Percentiles rank a stretch among this genome's conserved stretches.
These are phyloP conservation scores for Ernsta delagoae DNA, from an alignment of 2,888 invertebrate species.

Conservation along the genomic window DNA sequence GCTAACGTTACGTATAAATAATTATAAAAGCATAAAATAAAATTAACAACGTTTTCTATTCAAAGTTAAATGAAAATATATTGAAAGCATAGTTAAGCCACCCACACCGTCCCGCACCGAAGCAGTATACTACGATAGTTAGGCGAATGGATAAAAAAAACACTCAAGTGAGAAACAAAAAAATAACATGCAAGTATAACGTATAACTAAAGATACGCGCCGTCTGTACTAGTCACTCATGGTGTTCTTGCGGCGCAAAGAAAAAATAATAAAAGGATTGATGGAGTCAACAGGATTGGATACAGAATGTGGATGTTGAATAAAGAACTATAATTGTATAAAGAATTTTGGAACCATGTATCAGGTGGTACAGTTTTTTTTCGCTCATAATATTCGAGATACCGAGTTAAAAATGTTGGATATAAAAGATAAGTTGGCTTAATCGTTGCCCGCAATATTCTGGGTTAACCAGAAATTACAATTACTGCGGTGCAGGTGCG, in stretches of 20 bases:
- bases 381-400: too few relatives aligned
- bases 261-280: neutral
- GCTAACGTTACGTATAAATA: neutral
- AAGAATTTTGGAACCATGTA: too few relatives aligned
- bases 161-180: neutral
- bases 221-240: neutral
- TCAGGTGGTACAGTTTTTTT: too few relatives aligned
- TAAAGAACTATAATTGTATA: too few relatives aligned
- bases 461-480: neutral
- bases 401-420: too few relatives aligned
- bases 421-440: too few relatives aligned
- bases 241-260: neutral
- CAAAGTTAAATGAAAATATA: neutral
- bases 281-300: neutral
- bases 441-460: neutral
- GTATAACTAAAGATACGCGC: conserved; percentile 3
- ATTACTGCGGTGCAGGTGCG: neutral
- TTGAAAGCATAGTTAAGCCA: conserved; percentile 2
- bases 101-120: neutral
- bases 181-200: conserved; percentile 6
- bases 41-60: neutral
- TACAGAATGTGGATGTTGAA: neutral
- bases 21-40: neutral
- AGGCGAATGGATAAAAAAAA: conserved; percentile 4
- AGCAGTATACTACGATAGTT: neutral